Base-by-base conservation (phyloP, 2,113 vertebrate genomes). In the Zapus hudsonius region DNA sequence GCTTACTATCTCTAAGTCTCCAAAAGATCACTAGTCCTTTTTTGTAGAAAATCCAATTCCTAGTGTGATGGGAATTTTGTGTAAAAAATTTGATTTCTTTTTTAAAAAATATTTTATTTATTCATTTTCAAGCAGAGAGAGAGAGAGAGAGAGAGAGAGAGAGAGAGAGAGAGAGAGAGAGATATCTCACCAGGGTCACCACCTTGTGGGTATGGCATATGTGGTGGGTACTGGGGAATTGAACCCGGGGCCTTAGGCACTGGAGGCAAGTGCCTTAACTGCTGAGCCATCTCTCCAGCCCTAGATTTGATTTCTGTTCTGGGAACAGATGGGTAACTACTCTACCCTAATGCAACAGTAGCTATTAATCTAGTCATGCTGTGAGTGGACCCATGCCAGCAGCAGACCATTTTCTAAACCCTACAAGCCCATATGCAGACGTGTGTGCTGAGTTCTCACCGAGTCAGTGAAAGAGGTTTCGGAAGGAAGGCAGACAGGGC, bases 401-500 rank as follows among this genome's bases (percentile, higher is more conserved):
- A 3, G 17, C 7, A 1, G 33, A 9, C 42, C 3, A 17, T 76
- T 15, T 20, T 92, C 72, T 9, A 25, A 13, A 73, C 61, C 81
- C 55, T 33, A 87, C 93, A 75, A 97, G 83, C 95, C 95, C 17
- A 33, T 0, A 2, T 89, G 90, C 95, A 93, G 93, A 47, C 0
- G 59, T n/a, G 20, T 16, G 94, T 74, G 94, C 80, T 40, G 89
- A 95, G 73, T 97, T 97, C 99, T 99, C 99, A 99, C 99, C 99
- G 98, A 98, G 98, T 98, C 99, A 98, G 98, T 98, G 98, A 99
- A 97, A 99, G 99, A 99, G 97, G 98, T 97, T 98, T 99, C 99
- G 95, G 99, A 98, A 98, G 99, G 98, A 98, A 99, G 99, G 99
- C 99, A 98, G 98, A 98, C 98, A 98, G 99, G 97, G 98, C 95